A percentile compares a stretch with the other conserved stretches of the same genome.
phyloP scores from a whole-genome alignment of 2,113 vertebrate genomes.

The Sitta europaea region DNA sequence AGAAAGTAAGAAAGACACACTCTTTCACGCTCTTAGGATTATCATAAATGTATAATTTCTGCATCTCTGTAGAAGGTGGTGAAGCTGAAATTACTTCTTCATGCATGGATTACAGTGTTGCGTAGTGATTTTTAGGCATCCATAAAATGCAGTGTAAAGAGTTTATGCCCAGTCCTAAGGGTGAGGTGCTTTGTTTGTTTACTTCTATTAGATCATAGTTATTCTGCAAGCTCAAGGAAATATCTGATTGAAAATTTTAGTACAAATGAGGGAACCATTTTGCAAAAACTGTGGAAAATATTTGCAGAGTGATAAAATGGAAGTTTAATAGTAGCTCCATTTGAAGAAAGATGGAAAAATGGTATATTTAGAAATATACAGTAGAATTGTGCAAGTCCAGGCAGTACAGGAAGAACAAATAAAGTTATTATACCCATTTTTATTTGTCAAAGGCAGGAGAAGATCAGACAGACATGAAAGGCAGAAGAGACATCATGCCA shows the following conservation, averaged over 20 bases:
- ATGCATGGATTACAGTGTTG: neutral
- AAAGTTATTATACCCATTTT: neutral
- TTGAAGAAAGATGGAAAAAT: neutral
- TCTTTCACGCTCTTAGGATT: neutral
- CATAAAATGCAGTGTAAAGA: constrained; percentile 12
- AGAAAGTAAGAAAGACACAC: neutral
- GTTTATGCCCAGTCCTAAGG: neutral
- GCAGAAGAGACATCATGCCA: neutral
- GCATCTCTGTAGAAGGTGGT: neutral
- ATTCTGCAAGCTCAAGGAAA: neutral
- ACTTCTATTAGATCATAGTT: neutral
- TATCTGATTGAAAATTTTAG: neutral
- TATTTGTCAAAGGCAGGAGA: neutral
- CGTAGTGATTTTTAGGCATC: neutral
- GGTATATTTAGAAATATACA: neutral
- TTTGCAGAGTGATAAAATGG: neutral
- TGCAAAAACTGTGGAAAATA: neutral
- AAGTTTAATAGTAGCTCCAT: neutral
- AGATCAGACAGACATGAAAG: neutral
- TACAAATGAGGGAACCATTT: neutral
- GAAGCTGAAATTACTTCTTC: constrained; percentile 25
- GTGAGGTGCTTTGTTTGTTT: neutral
- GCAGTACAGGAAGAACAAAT: neutral
- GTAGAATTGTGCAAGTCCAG: neutral
- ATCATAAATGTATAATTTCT: neutral